Evolutionary conservation across 2,888 invertebrate genomes (phyloP).

Genomic region (Thymelicus lineola): DNA sequence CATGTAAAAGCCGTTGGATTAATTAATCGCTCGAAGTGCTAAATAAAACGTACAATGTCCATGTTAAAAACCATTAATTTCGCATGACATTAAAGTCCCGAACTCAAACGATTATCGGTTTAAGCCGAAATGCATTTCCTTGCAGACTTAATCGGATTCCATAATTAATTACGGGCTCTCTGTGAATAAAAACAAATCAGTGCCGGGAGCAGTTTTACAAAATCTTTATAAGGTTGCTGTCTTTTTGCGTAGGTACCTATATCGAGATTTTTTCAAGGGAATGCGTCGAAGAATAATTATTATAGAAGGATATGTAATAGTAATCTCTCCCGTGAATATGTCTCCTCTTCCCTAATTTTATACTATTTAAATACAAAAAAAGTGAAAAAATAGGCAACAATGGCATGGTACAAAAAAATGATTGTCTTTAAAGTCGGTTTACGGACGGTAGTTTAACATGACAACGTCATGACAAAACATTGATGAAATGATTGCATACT

Average conservation of each 20-base stretch:
- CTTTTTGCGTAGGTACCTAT: background rate
- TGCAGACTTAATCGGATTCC: constrained; percentile 22
- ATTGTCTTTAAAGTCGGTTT: too few relatives aligned
- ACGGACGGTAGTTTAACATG: too few relatives aligned
- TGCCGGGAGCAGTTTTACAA: constrained; percentile 1
- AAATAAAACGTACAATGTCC: background rate
- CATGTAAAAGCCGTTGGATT: background rate
- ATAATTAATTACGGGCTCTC: constrained; percentile 20
- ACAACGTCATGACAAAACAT: too few relatives aligned
- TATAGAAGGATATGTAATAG: background rate
- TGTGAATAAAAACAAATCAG: constrained; percentile 22
- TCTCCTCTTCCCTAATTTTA: too few relatives aligned
- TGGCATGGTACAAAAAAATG: too few relatives aligned
- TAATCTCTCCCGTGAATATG: too few relatives aligned
- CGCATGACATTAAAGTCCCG: background rate
- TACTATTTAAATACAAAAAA: too few relatives aligned
- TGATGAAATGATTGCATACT: too few relatives aligned
- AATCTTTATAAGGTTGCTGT: background rate
- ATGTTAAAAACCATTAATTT: constrained; percentile 4
- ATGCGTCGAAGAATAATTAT: background rate
- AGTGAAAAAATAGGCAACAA: too few relatives aligned
- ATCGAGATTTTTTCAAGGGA: background rate
- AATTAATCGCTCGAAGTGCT: background rate
- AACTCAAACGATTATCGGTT: constrained; percentile 15
- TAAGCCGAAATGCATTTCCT: constrained; percentile 26